Percentiles rank a stretch among this genome's conserved stretches.
Evolutionary conservation across 2,888 invertebrate species (phyloP).

Genomic region (Clepsis dumicolana): DNA sequence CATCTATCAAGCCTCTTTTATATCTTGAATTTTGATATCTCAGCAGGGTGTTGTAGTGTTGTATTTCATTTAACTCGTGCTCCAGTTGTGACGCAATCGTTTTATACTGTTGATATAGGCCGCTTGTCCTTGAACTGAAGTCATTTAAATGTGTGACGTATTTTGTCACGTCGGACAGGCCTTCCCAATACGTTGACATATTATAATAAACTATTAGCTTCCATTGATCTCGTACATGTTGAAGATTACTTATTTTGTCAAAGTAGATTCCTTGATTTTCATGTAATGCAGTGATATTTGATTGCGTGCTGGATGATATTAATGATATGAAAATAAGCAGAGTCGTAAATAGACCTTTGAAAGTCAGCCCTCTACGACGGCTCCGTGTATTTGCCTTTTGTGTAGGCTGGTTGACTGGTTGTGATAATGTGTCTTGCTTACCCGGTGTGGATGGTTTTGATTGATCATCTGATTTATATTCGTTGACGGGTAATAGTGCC

Average conservation of each 20-base stretch:
- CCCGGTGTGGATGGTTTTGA: neutral
- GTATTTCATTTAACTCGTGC: constrained; percentile 10
- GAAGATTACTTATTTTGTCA: constrained; percentile 3
- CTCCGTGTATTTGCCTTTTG: neutral
- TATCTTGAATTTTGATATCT: neutral
- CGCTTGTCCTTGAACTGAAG: neutral
- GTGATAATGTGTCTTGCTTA: neutral
- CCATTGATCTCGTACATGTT: constrained; percentile 14
- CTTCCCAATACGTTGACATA: constrained; percentile 13
- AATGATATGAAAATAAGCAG: neutral
- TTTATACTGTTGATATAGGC: neutral
- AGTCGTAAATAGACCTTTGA: neutral
- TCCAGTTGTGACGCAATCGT: neutral
- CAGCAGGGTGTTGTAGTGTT: constrained; percentile 4
- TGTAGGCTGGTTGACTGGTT: neutral
- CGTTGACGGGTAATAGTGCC: neutral
- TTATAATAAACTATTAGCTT: constrained; percentile 17
- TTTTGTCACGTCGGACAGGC: neutral
- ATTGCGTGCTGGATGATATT: neutral
- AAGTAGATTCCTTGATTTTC: constrained; percentile 4
- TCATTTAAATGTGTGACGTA: constrained; percentile 11
- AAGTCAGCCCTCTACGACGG: neutral
- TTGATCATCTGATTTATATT: neutral
- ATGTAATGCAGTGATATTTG: constrained; percentile 9
- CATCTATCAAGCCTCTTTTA: constrained; percentile 11